phyloP scores from a whole-genome alignment of 2,797 vertebrate species.

The Pteronotus mesoamericanus region DNA sequence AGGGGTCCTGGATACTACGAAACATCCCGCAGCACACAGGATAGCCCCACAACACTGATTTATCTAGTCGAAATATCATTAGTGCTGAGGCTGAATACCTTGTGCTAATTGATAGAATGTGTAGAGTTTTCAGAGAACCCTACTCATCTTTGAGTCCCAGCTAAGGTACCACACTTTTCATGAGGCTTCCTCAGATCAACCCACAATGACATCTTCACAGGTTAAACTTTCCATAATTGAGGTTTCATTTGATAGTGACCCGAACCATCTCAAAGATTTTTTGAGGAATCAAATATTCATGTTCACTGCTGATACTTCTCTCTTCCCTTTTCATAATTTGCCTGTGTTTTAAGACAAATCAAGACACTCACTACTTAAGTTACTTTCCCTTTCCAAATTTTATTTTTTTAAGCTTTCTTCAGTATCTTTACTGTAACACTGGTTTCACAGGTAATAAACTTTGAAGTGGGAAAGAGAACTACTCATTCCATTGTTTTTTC shows the following conservation, averaged over 20 bases:
- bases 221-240: not conserved
- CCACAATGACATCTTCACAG: not conserved
- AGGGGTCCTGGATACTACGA: not conserved
- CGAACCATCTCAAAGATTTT: not conserved
- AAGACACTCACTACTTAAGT: not conserved
- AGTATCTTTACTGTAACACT: not conserved
- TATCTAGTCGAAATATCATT: not conserved
- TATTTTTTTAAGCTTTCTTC: not conserved
- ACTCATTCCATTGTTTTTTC: constrained; percentile 19
- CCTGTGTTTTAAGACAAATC: not conserved
- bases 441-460: not conserved
- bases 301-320: not conserved
- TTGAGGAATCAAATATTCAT: not conserved
- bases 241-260: not conserved
- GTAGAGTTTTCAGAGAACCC: not conserved
- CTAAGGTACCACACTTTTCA: not conserved
- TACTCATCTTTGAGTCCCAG: not conserved
- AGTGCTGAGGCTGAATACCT: not conserved
- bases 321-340: not conserved
- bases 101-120: not conserved
- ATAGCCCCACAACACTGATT: not conserved
- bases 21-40: not conserved
- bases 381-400: constrained; percentile 15
- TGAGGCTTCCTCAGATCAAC: not conserved
- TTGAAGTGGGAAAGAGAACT: not conserved